Percentiles rank a stretch among this genome's conserved stretches.
These are phyloP conservation scores for Cacoxenus indagator DNA, from an alignment of 2,888 invertebrate species.

Conservation along the genomic window DNA sequence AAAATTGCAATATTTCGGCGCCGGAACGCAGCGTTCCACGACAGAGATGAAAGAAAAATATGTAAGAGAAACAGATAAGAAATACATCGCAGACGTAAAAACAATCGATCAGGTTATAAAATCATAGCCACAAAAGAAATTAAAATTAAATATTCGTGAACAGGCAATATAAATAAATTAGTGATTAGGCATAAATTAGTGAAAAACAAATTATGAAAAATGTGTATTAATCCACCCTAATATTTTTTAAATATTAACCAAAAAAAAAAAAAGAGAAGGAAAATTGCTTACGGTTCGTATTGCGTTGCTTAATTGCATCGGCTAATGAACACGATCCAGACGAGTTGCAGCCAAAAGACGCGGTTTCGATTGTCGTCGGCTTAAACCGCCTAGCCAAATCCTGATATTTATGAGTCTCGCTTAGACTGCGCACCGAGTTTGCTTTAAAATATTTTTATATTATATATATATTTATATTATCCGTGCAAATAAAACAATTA, in stretches of 20 bases:
- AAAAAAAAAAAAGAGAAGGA: conserved; percentile 17
- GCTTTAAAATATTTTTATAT: neutral
- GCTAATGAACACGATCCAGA: conserved; percentile 29
- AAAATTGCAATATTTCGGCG: too few species aligned
- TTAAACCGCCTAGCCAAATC: neutral
- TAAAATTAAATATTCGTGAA: too few species aligned
- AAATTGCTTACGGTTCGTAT: neutral
- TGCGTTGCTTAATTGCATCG: conserved; percentile 20
- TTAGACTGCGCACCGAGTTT: neutral
- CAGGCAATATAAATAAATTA: too few species aligned
- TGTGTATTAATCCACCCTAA: too few species aligned
- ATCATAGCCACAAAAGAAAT: too few species aligned
- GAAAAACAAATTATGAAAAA: too few species aligned
- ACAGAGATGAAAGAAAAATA: too few species aligned
- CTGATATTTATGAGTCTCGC: neutral
- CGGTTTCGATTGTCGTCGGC: neutral
- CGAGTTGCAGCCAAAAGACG: neutral
- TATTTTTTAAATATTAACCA: neutral
- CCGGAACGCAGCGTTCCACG: too few species aligned
- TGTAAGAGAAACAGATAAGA: too few species aligned
- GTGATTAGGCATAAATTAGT: too few species aligned
- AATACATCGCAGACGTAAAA: too few species aligned
- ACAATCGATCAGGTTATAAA: too few species aligned
- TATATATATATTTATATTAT: neutral
- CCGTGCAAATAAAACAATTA: neutral